Evolutionary conservation across 2,888 invertebrate species (phyloP).

Genomic region (Acronicta psi): DNA sequence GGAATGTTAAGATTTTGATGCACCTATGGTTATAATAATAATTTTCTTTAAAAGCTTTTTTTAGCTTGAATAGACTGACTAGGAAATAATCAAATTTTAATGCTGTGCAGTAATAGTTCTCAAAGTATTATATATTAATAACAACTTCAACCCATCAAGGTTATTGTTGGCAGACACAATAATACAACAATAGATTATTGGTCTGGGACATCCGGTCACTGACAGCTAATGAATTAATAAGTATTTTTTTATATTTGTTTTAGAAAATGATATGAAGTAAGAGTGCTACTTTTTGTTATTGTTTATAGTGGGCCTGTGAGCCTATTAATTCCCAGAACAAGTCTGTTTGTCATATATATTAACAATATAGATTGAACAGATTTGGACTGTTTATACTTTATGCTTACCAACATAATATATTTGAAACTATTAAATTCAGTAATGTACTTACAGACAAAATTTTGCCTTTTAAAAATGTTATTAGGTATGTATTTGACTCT

Average conservation of each 20-base stretch:
- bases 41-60: slow-evolving; percentile 42
- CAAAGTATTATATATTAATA: slow-evolving; percentile 21
- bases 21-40: slow-evolving; percentile 16
- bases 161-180: background rate
- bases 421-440: slow-evolving; percentile 51
- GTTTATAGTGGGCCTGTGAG: slow-evolving; percentile 55
- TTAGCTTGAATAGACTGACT: slow-evolving; percentile 45
- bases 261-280: slow-evolving; percentile 32
- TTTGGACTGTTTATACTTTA: slow-evolving; percentile 41
- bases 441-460: slow-evolving; percentile 56
- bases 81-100: slow-evolving; percentile 31
- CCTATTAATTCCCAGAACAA: slow-evolving; percentile 38
- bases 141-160: slow-evolving; percentile 32
- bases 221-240: slow-evolving; percentile 2
- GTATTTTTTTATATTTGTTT: slow-evolving; percentile 23
- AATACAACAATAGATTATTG: background rate
- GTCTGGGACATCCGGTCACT: background rate
- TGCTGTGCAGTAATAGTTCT: slow-evolving; percentile 34
- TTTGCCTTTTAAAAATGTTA: slow-evolving; percentile 57
- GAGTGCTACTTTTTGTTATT: slow-evolving; percentile 57
- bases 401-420: slow-evolving; percentile 55
- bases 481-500: slow-evolving; percentile 54
- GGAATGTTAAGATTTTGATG: slow-evolving; percentile 22
- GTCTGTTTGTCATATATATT: slow-evolving; percentile 40
- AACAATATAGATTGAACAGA: slow-evolving; percentile 37